Conservation (phyloP, 2,888 invertebrate species). For the Spicauda simplicius region DNA sequence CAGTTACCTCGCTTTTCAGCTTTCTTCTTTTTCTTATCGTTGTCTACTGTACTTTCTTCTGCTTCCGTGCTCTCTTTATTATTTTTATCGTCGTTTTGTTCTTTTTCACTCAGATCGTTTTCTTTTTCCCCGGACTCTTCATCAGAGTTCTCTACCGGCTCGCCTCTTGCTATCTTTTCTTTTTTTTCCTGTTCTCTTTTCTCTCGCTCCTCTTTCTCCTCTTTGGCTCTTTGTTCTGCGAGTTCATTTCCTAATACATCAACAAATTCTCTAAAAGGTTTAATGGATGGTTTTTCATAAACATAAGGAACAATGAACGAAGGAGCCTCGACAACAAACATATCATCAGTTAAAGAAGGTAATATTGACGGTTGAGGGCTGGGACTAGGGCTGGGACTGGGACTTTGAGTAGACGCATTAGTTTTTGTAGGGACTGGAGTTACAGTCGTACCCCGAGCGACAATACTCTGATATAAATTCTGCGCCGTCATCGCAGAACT, state of each 20-base stretch:
- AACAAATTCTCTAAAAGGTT: slow-evolving; percentile 90
- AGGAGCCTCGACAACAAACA: slow-evolving; percentile 96
- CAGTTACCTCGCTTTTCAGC: slow-evolving; percentile 56
- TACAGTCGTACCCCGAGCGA: slow-evolving; percentile 71
- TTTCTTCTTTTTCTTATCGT: slow-evolving; percentile 63
- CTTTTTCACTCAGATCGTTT: slow-evolving; percentile 21
- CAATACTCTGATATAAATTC: slow-evolving; percentile 85
- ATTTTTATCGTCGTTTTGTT: slow-evolving; percentile 44
- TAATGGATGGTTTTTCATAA: slow-evolving; percentile 94
- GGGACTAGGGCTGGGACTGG: slow-evolving; percentile 58
- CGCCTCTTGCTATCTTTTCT: slow-evolving; percentile 55
- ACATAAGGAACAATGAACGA: slow-evolving; percentile 97
- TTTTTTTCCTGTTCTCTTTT: slow-evolving; percentile 55
- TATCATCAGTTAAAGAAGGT: slow-evolving; percentile 94
- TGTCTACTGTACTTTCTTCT: slow-evolving; percentile 54
- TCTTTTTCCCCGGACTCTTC: slow-evolving; percentile 56
- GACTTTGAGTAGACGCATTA: slow-evolving; percentile 54
- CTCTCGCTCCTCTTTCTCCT: slow-evolving; percentile 62
- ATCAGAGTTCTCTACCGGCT: slow-evolving; percentile 35
- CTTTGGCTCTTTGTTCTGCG: slow-evolving; percentile 85
- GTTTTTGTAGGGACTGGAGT: slow-evolving; percentile 64
- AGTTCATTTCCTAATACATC: slow-evolving; percentile 86
- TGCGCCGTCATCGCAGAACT: slow-evolving; percentile 85
- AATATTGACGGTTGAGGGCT: slow-evolving; percentile 87
- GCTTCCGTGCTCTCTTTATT: slow-evolving; percentile 37